Conservation (phyloP, 2,888 invertebrate genomes). For the Caenorhabditis doughertyi region DNA sequence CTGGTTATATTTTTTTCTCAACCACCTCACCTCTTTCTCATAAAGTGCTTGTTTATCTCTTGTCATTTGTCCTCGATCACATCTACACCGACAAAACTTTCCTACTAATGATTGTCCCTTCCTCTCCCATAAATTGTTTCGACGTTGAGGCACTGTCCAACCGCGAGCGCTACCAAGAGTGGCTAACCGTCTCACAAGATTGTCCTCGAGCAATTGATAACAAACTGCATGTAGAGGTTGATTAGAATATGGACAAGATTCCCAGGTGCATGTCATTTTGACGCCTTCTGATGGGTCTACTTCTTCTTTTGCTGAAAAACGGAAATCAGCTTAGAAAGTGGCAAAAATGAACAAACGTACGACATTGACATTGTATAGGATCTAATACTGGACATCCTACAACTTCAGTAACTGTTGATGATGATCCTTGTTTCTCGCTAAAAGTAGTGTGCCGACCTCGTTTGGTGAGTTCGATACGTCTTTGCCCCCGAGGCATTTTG, state of each 20-base stretch:
- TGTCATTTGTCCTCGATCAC: slow-evolving; percentile 63
- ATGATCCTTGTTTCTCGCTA: background rate
- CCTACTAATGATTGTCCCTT: slow-evolving; percentile 74
- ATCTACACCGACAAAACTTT: slow-evolving; percentile 64
- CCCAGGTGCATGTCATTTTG: slow-evolving; percentile 73
- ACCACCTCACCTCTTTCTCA: slow-evolving; percentile 46
- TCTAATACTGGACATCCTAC: slow-evolving; percentile 66
- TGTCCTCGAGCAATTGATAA: slow-evolving; percentile 71
- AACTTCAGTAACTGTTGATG: slow-evolving; percentile 17
- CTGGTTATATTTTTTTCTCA: background rate
- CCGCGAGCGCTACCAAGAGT: slow-evolving; percentile 76
- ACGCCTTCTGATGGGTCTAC: slow-evolving; percentile 61
- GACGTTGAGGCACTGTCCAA: slow-evolving; percentile 76
- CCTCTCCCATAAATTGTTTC: slow-evolving; percentile 76
- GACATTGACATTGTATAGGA: slow-evolving; percentile 57
- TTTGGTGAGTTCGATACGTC: slow-evolving; percentile 3
- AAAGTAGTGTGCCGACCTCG: background rate
- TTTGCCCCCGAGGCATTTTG: slow-evolving; percentile 18
- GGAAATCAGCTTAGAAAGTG: no score
- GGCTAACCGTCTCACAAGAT: slow-evolving; percentile 68
- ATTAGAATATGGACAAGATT: slow-evolving; percentile 66
- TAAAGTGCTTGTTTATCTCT: slow-evolving; percentile 63
- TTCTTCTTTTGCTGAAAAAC: slow-evolving; percentile 43
- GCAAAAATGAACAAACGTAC: slow-evolving; percentile 21
- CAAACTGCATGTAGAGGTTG: slow-evolving; percentile 69